phyloP scores from a whole-genome alignment of 2,888 invertebrate genomes.

The Folsomia manolachei region DNA sequence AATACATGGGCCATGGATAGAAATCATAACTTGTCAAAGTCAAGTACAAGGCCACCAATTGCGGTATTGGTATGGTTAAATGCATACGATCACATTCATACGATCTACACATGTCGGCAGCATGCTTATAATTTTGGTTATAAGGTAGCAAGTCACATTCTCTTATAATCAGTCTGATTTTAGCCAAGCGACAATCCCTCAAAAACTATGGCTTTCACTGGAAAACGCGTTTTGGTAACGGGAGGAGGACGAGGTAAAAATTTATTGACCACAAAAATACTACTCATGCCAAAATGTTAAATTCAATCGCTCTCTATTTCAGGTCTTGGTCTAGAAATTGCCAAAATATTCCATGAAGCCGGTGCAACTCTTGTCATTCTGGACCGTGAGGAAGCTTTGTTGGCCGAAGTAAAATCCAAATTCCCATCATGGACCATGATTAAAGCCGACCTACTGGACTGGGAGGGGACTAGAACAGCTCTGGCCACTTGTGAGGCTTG shows the following conservation, averaged over 20 bases:
- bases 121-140: no score
- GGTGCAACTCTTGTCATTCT: constrained; percentile 16
- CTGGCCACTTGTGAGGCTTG: not conserved
- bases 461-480: constrained; percentile 11
- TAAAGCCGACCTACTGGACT: constrained; percentile 1
- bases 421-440: constrained; percentile 5
- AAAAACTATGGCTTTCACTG: constrained; percentile 15
- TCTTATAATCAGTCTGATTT: no score
- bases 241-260: constrained; percentile 17
- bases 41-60: no score
- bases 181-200: no score
- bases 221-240: constrained; percentile 15
- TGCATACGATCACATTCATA: no score
- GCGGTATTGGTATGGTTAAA: no score
- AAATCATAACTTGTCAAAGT: no score
- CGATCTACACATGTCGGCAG: no score
- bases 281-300: not conserved
- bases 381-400: constrained; percentile 11
- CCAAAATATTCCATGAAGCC: constrained; percentile 9
- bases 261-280: not conserved
- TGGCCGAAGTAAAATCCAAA: not conserved
- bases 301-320: not conserved
- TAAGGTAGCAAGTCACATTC: no score
- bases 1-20: no score
- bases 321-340: constrained; percentile 23